Evolutionary conservation across 2,113 vertebrate genomes (phyloP), one percentile per base, ranked within the genome.

Genomic region (Emydura subglobosa): DNA sequence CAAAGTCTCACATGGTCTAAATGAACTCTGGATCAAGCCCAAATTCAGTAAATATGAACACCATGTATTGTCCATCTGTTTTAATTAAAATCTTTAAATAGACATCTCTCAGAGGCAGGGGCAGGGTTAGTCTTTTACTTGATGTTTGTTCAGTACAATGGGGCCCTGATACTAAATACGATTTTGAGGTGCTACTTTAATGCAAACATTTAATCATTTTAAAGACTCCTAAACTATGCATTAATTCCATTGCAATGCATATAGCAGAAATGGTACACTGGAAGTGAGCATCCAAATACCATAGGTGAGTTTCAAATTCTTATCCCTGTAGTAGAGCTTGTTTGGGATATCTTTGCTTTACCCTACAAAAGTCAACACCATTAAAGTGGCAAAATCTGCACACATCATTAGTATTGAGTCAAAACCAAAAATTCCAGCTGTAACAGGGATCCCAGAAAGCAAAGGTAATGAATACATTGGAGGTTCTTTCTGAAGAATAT

Each of bases 391-490:
- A 42, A 42, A 74, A 9, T 50, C 29, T 82, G 42, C 21, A 79
- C 14, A 39, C 17, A 7, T 55, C 82, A 92, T 29, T 84, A 57
- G 91, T 85, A 54, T 81, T 85, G 91, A 79, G 65, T 39, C 17
- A 51, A 97, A 94, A 91, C 49, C n/a, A 91, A 59, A 82, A 89
- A 61, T 44, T 85, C 25, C 2, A 5, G 31, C 79, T 55, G 10
- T 24, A 81, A 78, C 44, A 24, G 39, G 80, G 53, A 25, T 65
- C 90, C 83, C 25, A 82, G 25, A 4, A 92, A 88, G 53, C 84
- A 85, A 8, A 3, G 95, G 65, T 50, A 92, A 88, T 65, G 92
- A 93, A 93, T 50, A 19, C 21, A 89, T 31, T 90, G 79, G 47
- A 83, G 31, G 13, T 53, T 5, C 0, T 87, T 74, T 89, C 79